Conservation (phyloP, 2,888 invertebrate species). For the Gortyna flavago region DNA sequence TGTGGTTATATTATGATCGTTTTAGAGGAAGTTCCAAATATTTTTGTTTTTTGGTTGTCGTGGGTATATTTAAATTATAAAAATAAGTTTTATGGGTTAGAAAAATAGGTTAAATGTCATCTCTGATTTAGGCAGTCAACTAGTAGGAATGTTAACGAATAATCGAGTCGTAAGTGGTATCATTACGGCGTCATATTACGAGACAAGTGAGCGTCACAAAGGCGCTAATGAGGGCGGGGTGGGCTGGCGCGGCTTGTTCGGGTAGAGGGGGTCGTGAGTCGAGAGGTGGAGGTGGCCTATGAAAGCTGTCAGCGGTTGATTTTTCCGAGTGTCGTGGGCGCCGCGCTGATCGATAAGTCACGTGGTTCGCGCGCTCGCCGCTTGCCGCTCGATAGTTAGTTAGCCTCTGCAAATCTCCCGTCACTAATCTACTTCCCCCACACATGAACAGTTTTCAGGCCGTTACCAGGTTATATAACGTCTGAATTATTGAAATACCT, state of each 20-base stretch:
- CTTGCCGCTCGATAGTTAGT: slow-evolving; percentile 84
- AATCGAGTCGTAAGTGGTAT: slow-evolving; percentile 85
- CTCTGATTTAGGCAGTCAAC: slow-evolving; percentile 46
- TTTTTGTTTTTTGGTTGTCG: not conserved
- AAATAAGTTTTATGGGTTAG: too few species aligned
- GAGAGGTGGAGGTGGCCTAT: slow-evolving; percentile 81
- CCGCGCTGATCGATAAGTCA: slow-evolving; percentile 90
- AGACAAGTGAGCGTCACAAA: slow-evolving; percentile 89
- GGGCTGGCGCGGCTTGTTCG: slow-evolving; percentile 59
- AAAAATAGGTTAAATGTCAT: slow-evolving; percentile 22
- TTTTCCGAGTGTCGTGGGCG: slow-evolving; percentile 90
- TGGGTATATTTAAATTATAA: not conserved
- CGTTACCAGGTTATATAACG: slow-evolving; percentile 63
- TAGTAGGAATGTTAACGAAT: slow-evolving; percentile 72
- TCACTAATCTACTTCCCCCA: slow-evolving; percentile 76
- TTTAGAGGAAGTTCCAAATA: not conserved
- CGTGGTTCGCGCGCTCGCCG: slow-evolving; percentile 81
- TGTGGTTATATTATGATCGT: not conserved
- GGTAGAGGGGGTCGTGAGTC: slow-evolving; percentile 60
- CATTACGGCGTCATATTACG: slow-evolving; percentile 87
- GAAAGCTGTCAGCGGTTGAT: slow-evolving; percentile 90
- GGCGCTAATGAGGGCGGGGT: slow-evolving; percentile 88
- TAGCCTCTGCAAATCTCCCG: slow-evolving; percentile 87
- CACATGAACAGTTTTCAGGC: slow-evolving; percentile 62
- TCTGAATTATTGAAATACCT: slow-evolving; percentile 28